Conservation (phyloP, 2,113 vertebrate genomes). For the Protobothrops flavoviridis region DNA sequence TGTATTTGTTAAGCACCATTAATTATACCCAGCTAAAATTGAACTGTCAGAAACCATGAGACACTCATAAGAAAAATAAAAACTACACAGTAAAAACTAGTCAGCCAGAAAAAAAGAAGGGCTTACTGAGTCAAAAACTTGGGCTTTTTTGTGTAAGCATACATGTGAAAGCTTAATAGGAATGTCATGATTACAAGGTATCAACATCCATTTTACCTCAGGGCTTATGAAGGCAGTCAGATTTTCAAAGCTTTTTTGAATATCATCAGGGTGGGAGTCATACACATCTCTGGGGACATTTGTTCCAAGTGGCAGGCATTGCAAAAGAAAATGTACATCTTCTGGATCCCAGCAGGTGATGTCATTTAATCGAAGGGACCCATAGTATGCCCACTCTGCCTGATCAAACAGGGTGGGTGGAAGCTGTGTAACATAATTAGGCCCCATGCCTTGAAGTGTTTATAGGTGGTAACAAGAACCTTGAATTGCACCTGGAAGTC, state of each 20-base stretch:
- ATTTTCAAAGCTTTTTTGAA: neutral
- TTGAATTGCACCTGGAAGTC: neutral
- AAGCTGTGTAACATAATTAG: neutral
- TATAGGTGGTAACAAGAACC: neutral
- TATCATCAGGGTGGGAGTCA: neutral
- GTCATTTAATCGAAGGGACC: neutral
- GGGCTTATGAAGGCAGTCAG: neutral
- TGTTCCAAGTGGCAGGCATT: neutral
- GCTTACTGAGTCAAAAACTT: neutral
- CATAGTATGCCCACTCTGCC: neutral
- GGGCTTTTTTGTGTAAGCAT: neutral
- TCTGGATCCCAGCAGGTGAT: neutral
- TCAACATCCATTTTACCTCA: neutral
- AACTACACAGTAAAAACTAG: slow-evolving; percentile 12
- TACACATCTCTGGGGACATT: neutral
- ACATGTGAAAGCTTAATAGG: neutral
- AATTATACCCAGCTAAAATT: slow-evolving; percentile 27
- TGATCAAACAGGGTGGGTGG: neutral
- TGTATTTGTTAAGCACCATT: slow-evolving; percentile 18
- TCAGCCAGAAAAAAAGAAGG: neutral
- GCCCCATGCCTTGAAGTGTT: neutral
- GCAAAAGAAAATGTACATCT: neutral
- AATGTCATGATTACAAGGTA: neutral
- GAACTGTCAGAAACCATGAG: slow-evolving; percentile 18
- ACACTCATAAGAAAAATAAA: slow-evolving; percentile 25